Evolutionary conservation across 1,140 invertebrate species (phyloP).

Genomic region (Drosophila miranda): DNA sequence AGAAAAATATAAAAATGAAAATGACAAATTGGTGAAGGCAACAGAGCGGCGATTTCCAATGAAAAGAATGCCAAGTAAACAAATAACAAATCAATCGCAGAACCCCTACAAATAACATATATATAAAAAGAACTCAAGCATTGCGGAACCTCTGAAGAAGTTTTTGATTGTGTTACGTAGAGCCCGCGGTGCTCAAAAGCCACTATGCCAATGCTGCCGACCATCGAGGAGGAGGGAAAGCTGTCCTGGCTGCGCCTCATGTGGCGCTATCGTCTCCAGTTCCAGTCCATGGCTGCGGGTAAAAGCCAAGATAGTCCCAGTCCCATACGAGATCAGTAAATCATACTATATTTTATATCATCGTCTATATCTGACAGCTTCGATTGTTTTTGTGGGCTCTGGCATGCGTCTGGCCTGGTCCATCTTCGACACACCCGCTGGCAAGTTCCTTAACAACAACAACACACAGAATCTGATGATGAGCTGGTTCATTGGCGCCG

Average conservation of each 20-base stretch:
- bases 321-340: no score
- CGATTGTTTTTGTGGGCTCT: slow-evolving; percentile 64
- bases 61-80: slow-evolving; percentile 36
- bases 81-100: slow-evolving; percentile 41
- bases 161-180: slow-evolving; percentile 20
- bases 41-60: slow-evolving; percentile 28
- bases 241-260: slow-evolving; percentile 62
- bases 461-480: slow-evolving; percentile 69
- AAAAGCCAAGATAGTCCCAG: neutral
- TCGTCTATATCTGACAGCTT: slow-evolving; percentile 32
- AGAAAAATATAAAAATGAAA: slow-evolving; percentile 22
- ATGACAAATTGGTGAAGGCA: slow-evolving; percentile 42
- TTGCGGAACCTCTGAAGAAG: slow-evolving; percentile 15
- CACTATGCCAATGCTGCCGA: slow-evolving; percentile 68
- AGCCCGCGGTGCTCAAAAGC: neutral
- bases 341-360: neutral
- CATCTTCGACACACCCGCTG: slow-evolving; percentile 69
- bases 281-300: slow-evolving; percentile 72
- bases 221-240: slow-evolving; percentile 71
- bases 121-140: slow-evolving; percentile 8
- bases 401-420: slow-evolving; percentile 72
- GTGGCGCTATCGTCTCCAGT: slow-evolving; percentile 72
- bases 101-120: slow-evolving; percentile 18
- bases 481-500: slow-evolving; percentile 71
- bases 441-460: slow-evolving; percentile 60